Evolutionary conservation across 2,113 vertebrate genomes (phyloP).

Genomic region (Trematomus loennbergii): DNA sequence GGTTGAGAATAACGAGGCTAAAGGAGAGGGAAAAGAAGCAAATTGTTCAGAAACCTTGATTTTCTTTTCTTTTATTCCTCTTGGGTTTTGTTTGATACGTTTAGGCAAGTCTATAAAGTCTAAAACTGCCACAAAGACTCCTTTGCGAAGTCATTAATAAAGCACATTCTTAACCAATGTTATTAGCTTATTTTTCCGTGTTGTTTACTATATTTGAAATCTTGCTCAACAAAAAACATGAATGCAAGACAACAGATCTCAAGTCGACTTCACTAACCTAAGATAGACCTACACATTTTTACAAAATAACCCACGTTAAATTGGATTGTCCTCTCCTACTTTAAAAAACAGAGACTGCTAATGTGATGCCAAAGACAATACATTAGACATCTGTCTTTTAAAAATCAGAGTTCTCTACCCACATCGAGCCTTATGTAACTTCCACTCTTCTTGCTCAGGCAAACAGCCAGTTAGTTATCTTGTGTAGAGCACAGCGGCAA

Average conservation of each 20-base stretch:
- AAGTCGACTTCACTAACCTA: slow-evolving; percentile 32
- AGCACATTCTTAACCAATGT: not conserved
- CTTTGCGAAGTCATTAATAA: not conserved
- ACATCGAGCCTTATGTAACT: slow-evolving; percentile 63
- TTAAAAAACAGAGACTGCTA: slow-evolving; percentile 46
- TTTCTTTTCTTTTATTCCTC: not conserved
- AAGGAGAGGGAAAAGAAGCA: not conserved
- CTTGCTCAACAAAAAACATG: not conserved
- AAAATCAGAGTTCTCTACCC: slow-evolving; percentile 58
- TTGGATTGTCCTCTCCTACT: slow-evolving; percentile 32
- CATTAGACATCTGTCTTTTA: slow-evolving; percentile 52
- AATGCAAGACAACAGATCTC: not conserved
- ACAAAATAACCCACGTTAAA: slow-evolving; percentile 26
- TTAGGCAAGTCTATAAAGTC: not conserved
- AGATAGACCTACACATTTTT: slow-evolving; percentile 31
- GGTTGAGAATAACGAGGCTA: not conserved
- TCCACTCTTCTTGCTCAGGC: slow-evolving; percentile 46
- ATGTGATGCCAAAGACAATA: slow-evolving; percentile 52
- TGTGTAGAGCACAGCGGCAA: slow-evolving; percentile 55
- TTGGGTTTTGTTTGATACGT: not conserved
- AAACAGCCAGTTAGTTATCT: slow-evolving; percentile 55
- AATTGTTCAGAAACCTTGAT: not conserved
- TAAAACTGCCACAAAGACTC: not conserved
- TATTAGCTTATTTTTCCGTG: not conserved
- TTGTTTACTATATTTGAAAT: not conserved